Evolutionary conservation across 2,797 vertebrate genomes (phyloP), one percentile per base, ranked within the genome.

Genomic region (Coregonus suidteri): DNA sequence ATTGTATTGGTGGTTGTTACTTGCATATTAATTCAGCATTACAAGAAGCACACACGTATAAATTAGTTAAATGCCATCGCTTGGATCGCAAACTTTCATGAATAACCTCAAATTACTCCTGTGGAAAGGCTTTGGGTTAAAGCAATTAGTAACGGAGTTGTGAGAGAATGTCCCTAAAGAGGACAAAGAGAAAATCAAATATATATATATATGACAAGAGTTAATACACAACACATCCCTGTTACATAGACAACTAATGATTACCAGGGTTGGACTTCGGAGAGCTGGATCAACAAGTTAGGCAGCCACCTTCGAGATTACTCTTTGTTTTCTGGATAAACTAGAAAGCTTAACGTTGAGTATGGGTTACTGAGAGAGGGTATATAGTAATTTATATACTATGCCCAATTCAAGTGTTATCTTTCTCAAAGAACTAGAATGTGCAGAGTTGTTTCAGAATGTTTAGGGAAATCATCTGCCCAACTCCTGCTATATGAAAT

Each of bases 401-500:
- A 72, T 65, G 78, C 52, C 78, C 70, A 56, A 20, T 13, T 73
- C 52, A 41, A 56, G 37, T 52, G 34, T 67, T n/a, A 31, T 75
- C 37, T 70, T n/a, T 65, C 41, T 18, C 1, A 34, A 59, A 67
- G 25, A 67, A 67, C 31, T 16, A 37, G 13, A 34, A 66, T 31
- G 14, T 34, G 15, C 31, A 11, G n/a, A 25, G 3, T 47, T 47
- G 37, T 47, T n/a, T 67, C 3, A 69, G 67, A 37, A 15, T 68
- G 14, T 34, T 31, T 68, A 84, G 71, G 37, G 83, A 65, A 75
- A 9, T 47, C 30, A 47, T 20, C 20, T 18, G 20, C 25, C 67
- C 14, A 51, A 67, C 80, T 85, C 71, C 75, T 77, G 53, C 71
- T 5, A 59, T 79, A 82, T 47, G 82, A 82, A 83, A 82, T 76